phyloP scores from a whole-genome alignment of 2,113 vertebrate genomes.

The Elachura formosa region DNA sequence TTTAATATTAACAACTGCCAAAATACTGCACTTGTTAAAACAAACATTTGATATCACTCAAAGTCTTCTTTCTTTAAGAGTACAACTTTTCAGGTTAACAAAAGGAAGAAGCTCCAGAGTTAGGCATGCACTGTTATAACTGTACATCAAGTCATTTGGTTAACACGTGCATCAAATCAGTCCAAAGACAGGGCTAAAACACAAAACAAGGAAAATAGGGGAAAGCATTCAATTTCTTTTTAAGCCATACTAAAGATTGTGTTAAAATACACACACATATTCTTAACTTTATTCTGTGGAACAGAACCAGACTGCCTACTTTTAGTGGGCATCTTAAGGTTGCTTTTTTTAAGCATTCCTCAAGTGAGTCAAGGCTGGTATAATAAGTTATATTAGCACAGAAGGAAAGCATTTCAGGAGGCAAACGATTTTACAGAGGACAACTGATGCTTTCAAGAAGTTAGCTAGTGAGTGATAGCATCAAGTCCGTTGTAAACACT shows the following conservation, averaged over 20 bases:
- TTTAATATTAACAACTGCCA: neutral
- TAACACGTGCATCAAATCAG: neutral
- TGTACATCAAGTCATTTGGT: neutral
- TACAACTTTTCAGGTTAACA: neutral
- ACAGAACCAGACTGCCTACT: accelerated
- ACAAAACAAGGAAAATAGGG: neutral
- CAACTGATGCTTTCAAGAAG: neutral
- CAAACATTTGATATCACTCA: neutral
- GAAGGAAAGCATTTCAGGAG: neutral
- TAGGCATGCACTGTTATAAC: accelerated
- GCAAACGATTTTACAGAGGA: neutral
- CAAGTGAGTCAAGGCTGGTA: neutral
- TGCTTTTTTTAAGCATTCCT: neutral
- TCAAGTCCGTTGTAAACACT: accelerated
- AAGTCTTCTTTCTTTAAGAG: neutral
- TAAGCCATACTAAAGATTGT: neutral
- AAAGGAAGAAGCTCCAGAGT: neutral
- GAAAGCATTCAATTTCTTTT: neutral
- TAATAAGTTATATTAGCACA: neutral
- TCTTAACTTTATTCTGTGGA: neutral
- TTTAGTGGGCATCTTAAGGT: neutral
- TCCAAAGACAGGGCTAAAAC: neutral
- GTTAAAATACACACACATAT: neutral
- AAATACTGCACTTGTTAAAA: neutral
- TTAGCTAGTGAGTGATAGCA: neutral